Evolutionary conservation across 1,140 invertebrate genomes (phyloP).

Genomic region (Eumaeus atala): DNA sequence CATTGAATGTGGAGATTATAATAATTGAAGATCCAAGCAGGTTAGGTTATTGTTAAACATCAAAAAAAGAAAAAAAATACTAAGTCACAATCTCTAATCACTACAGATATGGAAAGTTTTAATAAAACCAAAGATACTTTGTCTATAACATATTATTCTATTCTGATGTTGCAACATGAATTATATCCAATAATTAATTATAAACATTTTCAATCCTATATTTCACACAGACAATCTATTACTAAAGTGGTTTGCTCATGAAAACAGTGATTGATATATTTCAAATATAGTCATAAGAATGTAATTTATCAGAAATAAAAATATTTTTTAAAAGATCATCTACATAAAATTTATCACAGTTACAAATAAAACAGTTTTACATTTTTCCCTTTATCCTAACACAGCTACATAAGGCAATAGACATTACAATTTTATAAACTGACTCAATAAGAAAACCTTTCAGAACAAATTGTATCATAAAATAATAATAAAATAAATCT

Average conservation of each 20-base stretch:
- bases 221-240: conserved; percentile 2
- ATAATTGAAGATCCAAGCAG: no score
- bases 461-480: conserved; percentile 1
- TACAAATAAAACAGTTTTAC: conserved; percentile 21
- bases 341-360: conserved; percentile 38
- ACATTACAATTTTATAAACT: conserved; percentile 18
- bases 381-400: background rate
- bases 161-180: conserved; percentile 6
- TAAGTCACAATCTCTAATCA: no score
- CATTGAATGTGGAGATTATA: no score
- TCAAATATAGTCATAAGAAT: background rate
- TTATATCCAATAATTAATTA: no score
- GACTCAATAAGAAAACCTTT: conserved; percentile 26
- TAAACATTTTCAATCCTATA: background rate
- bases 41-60: no score
- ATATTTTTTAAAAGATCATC: conserved; percentile 22
- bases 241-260: conserved; percentile 3
- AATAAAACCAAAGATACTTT: background rate
- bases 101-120: no score
- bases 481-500: background rate
- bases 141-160: conserved; percentile 8
- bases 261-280: conserved; percentile 1
- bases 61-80: no score
- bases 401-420: conserved; percentile 27
- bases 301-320: conserved; percentile 5